Percentiles rank a stretch among this genome's conserved stretches.
These are phyloP conservation scores for Dallia pectoralis DNA, from an alignment of 2,797 vertebrate species.

Conservation along the genomic window DNA sequence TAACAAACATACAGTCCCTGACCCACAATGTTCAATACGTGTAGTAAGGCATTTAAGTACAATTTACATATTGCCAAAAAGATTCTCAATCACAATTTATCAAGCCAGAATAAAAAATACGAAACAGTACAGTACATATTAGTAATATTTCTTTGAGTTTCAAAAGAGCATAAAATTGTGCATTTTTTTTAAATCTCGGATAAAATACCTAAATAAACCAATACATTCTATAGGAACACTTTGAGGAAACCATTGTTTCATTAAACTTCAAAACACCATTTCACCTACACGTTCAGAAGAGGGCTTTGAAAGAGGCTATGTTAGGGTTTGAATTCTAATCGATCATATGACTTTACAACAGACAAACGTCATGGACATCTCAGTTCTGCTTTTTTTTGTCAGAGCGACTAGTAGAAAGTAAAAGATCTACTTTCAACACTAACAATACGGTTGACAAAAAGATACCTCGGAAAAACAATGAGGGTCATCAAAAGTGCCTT, in stretches of 20 bases:
- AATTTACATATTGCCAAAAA: slow-evolving; percentile 50
- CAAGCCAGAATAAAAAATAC: not conserved
- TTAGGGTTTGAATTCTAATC: not conserved
- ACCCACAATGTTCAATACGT: slow-evolving; percentile 40
- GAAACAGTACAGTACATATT: not conserved
- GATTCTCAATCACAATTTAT: slow-evolving; percentile 14
- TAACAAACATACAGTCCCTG: slow-evolving; percentile 17
- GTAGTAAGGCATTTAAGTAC: slow-evolving; percentile 70
- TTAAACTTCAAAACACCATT: not conserved
- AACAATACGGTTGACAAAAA: slow-evolving; percentile 22
- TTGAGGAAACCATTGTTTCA: not conserved
- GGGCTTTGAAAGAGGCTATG: not conserved
- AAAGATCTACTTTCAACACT: not conserved
- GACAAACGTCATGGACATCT: not conserved
- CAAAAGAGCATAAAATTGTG: not conserved
- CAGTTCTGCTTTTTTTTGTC: not conserved
- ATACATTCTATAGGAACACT: not conserved
- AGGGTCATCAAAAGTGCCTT: slow-evolving; percentile 7
- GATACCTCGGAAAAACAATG: slow-evolving; percentile 39
- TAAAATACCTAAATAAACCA: not conserved
- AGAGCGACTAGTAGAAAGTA: too few species aligned
- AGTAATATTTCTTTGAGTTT: not conserved
- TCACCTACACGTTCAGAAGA: not conserved
- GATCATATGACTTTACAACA: not conserved
- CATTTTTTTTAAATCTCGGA: not conserved